phyloP scores from a whole-genome alignment of 1,140 invertebrate genomes.

The Drosophila lacteicornis region DNA sequence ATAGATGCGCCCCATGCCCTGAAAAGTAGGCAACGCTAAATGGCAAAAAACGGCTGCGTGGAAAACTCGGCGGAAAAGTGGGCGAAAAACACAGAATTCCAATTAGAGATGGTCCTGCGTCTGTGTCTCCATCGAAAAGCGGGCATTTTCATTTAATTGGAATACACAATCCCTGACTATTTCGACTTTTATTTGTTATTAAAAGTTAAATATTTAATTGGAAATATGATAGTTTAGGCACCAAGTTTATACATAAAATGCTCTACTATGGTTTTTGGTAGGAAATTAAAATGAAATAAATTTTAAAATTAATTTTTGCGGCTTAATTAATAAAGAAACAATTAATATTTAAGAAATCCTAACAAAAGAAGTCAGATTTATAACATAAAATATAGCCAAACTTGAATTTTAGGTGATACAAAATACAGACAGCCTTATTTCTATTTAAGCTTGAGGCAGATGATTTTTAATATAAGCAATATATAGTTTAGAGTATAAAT shows the following conservation, averaged over 20 bases:
- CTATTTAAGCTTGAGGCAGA: neutral
- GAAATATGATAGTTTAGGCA: conserved; percentile 3
- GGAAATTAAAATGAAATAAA: neutral
- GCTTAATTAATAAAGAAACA: neutral
- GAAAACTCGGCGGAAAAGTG: conserved; percentile 16
- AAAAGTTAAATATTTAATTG: no score
- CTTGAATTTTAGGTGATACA: neutral
- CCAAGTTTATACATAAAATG: neutral
- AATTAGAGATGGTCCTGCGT: conserved; percentile 29
- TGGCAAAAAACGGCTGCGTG: conserved; percentile 15
- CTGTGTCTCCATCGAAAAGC: conserved; percentile 21
- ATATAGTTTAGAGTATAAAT: neutral
- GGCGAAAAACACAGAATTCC: conserved; percentile 38
- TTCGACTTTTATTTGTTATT: conserved; percentile 6
- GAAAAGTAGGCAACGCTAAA: conserved; percentile 72
- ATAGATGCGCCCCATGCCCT: conserved; percentile 61
- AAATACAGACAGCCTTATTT: neutral
- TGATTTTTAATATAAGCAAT: neutral
- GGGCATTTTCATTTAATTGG: conserved; percentile 27
- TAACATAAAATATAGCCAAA: no score
- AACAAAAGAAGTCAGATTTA: neutral
- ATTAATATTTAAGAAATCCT: neutral
- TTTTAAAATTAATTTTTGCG: neutral
- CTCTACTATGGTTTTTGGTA: rapidly evolving
- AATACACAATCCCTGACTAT: conserved; percentile 13